Percentiles rank a stretch among this genome's conserved stretches.
These are phyloP conservation scores for Ctenomys sociabilis DNA, from an alignment of 2,113 vertebrate genomes.

Conservation along the genomic window DNA sequence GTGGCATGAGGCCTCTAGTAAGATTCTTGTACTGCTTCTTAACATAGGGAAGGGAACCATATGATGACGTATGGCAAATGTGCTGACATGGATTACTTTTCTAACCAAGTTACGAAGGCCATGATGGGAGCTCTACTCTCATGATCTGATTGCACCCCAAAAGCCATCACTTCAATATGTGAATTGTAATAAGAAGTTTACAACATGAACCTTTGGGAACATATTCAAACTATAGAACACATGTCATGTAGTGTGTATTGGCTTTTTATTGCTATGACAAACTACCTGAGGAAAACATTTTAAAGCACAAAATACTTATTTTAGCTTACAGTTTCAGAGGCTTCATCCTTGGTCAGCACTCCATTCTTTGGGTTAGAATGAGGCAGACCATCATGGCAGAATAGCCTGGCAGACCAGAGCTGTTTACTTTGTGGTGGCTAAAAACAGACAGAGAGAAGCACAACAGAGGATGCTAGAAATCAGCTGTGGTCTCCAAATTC, in stretches of 20 bases:
- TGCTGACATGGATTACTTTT: not conserved
- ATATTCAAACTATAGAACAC: not conserved
- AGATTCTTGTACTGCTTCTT: not conserved
- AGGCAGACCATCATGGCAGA: not conserved
- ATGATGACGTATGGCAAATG: not conserved
- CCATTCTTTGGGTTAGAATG: not conserved
- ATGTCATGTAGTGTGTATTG: not conserved
- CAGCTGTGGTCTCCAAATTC: not conserved
- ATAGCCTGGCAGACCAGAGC: not conserved
- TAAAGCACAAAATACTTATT: not conserved
- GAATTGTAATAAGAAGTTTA: not conserved
- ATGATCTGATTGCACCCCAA: not conserved
- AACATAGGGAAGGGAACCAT: not conserved
- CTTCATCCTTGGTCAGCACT: not conserved
- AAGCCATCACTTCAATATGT: not conserved
- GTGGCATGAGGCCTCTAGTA: not conserved
- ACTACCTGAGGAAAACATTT: not conserved
- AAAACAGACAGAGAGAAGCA: not conserved
- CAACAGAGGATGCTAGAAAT: not conserved
- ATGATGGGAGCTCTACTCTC: not conserved
- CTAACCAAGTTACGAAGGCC: not conserved
- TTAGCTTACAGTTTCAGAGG: not conserved
- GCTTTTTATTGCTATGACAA: not conserved
- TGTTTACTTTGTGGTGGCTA: not conserved
- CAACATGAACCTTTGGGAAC: not conserved